These are phyloP conservation scores for Scolopax rusticola DNA, from an alignment of 2,797 vertebrate species.

Conservation along the genomic window DNA sequence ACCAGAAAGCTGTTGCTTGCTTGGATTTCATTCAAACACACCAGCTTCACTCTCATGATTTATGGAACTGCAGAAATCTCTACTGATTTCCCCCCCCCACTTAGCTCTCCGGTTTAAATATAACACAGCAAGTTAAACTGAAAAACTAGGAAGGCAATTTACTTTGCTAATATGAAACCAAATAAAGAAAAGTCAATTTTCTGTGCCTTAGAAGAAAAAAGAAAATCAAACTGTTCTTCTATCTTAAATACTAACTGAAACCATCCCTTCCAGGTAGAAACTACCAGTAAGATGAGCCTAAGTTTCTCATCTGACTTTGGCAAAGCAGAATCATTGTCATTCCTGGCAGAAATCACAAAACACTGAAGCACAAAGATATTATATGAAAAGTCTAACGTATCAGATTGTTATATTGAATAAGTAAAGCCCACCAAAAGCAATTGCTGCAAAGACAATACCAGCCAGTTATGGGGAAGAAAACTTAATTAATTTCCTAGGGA, in stretches of 20 bases:
- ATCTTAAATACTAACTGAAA: not conserved
- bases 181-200: not conserved
- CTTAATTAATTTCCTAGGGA: not conserved
- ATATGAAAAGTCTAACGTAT: not conserved
- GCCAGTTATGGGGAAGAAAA: not conserved
- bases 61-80: conserved; percentile 22
- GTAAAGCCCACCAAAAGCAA: not conserved
- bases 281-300: not conserved
- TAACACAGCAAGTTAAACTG: not conserved
- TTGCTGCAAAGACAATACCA: not conserved
- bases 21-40: conserved; percentile 20
- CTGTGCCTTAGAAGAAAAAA: not conserved
- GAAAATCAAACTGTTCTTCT: not conserved
- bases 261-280: not conserved
- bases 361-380: not conserved
- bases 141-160: conserved; percentile 29
- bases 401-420: not conserved
- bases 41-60: conserved; percentile 7
- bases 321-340: not conserved
- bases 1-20: conserved; percentile 33
- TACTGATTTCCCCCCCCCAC: not conserved
- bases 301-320: conserved; percentile 7
- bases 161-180: conserved; percentile 5
- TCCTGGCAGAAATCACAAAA: not conserved
- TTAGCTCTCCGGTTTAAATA: conserved; percentile 21